A percentile compares a stretch with the other conserved stretches of the same genome.
Evolutionary conservation across 2,113 vertebrate genomes (phyloP).

Genomic region (Protomyctophum bolini): DNA sequence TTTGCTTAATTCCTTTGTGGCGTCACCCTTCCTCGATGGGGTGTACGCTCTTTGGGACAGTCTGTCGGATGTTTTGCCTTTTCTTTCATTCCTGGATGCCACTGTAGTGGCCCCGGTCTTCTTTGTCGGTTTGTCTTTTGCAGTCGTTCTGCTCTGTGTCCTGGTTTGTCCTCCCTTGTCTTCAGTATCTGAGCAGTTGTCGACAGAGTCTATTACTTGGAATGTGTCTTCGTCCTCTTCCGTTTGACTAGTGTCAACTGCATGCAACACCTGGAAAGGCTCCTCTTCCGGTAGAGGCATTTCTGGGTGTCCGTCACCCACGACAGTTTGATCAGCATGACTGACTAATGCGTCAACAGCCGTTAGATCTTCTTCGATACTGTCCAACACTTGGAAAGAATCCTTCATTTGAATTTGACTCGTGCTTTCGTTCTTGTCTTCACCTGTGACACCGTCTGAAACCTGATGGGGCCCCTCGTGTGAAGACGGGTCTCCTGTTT

Average conservation of each 20-base stretch:
- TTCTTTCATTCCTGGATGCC: neutral
- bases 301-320: neutral
- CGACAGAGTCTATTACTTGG: constrained; percentile 49
- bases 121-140: constrained; percentile 14
- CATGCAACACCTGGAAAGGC: constrained; percentile 42
- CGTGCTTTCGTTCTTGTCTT: neutral
- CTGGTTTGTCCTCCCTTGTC: neutral
- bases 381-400: neutral
- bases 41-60: too few species aligned
- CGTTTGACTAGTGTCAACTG: constrained; percentile 2
- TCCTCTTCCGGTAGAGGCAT: constrained; percentile 5
- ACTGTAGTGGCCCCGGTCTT: neutral
- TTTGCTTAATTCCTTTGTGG: neutral
- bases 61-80: too few species aligned
- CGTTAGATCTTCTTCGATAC: neutral
- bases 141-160: neutral
- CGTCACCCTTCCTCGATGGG: too few species aligned
- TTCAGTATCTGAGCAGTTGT: constrained; percentile 39
- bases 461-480: constrained; percentile 10
- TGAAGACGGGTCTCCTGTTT: neutral
- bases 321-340: neutral
- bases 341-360: neutral
- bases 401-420: neutral
- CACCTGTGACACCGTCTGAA: constrained; percentile 7
- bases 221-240: constrained; percentile 28